Evolutionary conservation across 2,797 vertebrate genomes (phyloP).

Genomic region (Microchirus variegatus): DNA sequence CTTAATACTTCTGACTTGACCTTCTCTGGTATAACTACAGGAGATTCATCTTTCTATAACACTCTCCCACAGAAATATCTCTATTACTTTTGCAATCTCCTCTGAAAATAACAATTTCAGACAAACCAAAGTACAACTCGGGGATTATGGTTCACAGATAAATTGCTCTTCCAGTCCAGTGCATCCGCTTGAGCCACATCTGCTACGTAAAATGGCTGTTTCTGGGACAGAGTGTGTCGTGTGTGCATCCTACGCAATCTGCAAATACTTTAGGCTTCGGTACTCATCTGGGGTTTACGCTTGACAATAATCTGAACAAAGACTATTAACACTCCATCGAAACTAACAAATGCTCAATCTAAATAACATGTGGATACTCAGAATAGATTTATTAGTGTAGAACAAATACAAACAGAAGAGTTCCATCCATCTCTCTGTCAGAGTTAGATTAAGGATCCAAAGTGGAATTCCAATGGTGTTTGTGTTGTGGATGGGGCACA

Average conservation of each 20-base stretch:
- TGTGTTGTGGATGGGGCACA: constrained; percentile 3
- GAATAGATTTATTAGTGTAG: constrained; percentile 3
- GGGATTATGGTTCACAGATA: constrained; percentile 52
- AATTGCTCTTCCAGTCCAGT: constrained; percentile 18
- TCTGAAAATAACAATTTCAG: constrained; percentile 37
- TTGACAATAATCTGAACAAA: neutral
- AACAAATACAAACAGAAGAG: constrained; percentile 9
- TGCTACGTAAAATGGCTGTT: constrained; percentile 11
- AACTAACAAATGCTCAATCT: neutral
- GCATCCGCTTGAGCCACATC: constrained; percentile 18
- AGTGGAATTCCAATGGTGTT: constrained; percentile 23
- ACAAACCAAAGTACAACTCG: constrained; percentile 38
- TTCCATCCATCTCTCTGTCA: neutral
- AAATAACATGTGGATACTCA: neutral
- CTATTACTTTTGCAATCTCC: constrained; percentile 16
- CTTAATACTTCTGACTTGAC: neutral
- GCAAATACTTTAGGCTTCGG: neutral
- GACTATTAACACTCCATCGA: neutral
- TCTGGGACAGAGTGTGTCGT: constrained; percentile 26
- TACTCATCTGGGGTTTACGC: constrained; percentile 4
- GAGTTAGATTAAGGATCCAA: constrained; percentile 7
- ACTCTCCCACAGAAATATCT: constrained; percentile 16
- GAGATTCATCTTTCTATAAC: neutral
- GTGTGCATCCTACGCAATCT: constrained; percentile 1
- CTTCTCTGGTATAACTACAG: neutral